A percentile compares a stretch with the other conserved stretches of the same genome.
Conservation (phyloP, 1,140 invertebrate genomes). For the Campoletis sonorensis region DNA sequence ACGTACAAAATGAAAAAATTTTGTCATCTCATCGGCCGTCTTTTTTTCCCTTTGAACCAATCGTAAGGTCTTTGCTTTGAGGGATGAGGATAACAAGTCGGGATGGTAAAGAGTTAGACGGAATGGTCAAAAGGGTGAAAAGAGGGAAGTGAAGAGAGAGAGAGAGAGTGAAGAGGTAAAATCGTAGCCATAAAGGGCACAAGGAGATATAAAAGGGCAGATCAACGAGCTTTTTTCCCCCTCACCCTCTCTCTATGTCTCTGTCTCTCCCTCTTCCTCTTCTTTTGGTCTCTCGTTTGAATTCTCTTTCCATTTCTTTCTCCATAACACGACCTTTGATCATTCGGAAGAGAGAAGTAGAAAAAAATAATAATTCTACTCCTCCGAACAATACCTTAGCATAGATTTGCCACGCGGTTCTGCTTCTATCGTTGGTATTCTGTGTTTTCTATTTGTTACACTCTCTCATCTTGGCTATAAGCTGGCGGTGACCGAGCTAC, state of each 20-base stretch:
- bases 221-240: slow-evolving; percentile 36
- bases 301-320: background rate
- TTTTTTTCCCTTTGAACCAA: slow-evolving; percentile 34
- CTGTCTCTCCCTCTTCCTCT: background rate
- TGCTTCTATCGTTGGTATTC: slow-evolving; percentile 32
- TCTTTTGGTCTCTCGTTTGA: too few relatives aligned
- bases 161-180: background rate
- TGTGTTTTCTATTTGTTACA: slow-evolving; percentile 14
- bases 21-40: background rate
- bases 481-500: slow-evolving; percentile 19
- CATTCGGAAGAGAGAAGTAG: slow-evolving; percentile 42
- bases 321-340: slow-evolving; percentile 51
- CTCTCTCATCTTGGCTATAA: slow-evolving; percentile 14
- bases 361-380: slow-evolving; percentile 59
- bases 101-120: background rate
- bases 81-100: background rate
- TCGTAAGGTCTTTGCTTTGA: slow-evolving; percentile 2
- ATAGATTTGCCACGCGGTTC: slow-evolving; percentile 28
- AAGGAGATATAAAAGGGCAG: slow-evolving; percentile 32
- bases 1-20: background rate
- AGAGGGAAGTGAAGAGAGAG: background rate
- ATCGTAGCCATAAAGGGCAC: slow-evolving; percentile 11
- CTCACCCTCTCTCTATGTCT: too few relatives aligned
- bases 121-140: background rate
- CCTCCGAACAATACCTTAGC: slow-evolving; percentile 57